Percentiles rank a stretch among this genome's conserved stretches.
Evolutionary conservation across 64 coral and sea anemone species (phyloP).

Genomic region (Stylophora pistillata): DNA sequence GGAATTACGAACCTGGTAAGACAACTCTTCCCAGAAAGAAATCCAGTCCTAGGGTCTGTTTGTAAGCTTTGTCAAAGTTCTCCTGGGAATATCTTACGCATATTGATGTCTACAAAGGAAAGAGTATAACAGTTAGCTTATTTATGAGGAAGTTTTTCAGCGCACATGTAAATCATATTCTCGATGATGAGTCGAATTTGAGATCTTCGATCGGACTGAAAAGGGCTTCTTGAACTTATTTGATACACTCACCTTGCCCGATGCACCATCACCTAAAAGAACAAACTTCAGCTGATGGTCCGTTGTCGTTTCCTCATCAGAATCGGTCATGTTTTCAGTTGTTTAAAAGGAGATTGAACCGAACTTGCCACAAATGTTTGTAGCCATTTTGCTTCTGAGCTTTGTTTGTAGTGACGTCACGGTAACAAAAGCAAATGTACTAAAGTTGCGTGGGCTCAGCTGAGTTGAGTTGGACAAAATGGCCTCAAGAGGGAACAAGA

Average conservation of each 20-base stretch:
- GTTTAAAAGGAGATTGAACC: neutral
- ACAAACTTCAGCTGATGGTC: slow-evolving; percentile 98
- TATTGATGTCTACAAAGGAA: slow-evolving; percentile 86
- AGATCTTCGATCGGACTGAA: neutral
- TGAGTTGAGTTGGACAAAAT: too few species aligned
- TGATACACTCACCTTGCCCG: slow-evolving; percentile 76
- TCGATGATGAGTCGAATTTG: too few species aligned
- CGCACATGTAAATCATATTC: neutral
- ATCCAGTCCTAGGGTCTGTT: slow-evolving; percentile 93
- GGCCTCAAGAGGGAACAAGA: neutral
- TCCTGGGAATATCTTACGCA: slow-evolving; percentile 90
- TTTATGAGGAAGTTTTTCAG: neutral
- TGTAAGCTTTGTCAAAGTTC: slow-evolving; percentile 95
- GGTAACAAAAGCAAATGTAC: slow-evolving; percentile 15
- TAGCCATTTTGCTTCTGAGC: neutral
- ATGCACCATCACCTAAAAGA: slow-evolving; percentile 92
- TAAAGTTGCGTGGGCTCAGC: slow-evolving; percentile 25
- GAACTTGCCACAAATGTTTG: neutral
- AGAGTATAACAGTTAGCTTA: neutral
- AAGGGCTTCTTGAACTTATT: neutral
- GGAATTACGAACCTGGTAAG: slow-evolving; percentile 70
- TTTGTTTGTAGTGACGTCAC: slow-evolving; percentile 76
- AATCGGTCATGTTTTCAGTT: slow-evolving; percentile 76
- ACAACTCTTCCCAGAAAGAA: slow-evolving; percentile 93
- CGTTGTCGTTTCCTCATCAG: slow-evolving; percentile 86